A percentile compares a stretch with the other conserved stretches of the same genome.
Evolutionary conservation across 2,888 invertebrate genomes (phyloP).

Genomic region (Scotopteryx bipunctaria): DNA sequence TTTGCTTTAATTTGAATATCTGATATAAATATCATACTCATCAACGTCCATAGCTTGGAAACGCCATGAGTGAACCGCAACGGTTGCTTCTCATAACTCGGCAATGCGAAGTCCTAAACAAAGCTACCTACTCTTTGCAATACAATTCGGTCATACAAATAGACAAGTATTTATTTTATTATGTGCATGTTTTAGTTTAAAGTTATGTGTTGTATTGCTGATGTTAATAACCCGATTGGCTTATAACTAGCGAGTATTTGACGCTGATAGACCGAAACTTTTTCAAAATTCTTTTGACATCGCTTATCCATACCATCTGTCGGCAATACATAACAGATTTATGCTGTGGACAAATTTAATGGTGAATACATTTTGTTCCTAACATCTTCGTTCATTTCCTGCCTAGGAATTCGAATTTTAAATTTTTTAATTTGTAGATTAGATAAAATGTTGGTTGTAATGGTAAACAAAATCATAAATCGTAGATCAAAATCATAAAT

Average conservation of each 20-base stretch:
- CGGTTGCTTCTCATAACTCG: background rate
- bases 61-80: background rate
- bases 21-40: too few relatives aligned
- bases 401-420: background rate
- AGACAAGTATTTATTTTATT: constrained; percentile 27
- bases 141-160: constrained; percentile 34
- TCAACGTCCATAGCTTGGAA: background rate
- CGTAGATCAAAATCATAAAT: background rate
- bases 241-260: constrained; percentile 44
- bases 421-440: too few relatives aligned
- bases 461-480: too few relatives aligned
- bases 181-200: constrained; percentile 40
- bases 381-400: constrained; percentile 2
- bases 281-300: constrained; percentile 64
- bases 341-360: constrained; percentile 44
- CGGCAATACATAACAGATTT: constrained; percentile 74
- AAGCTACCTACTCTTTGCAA: constrained; percentile 16
- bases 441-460: too few relatives aligned
- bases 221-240: constrained; percentile 67
- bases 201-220: constrained; percentile 68
- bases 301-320: constrained; percentile 63
- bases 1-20: too few relatives aligned
- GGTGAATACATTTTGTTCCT: constrained; percentile 1
- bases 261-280: constrained; percentile 31
- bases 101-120: background rate